Conservation (phyloP, 2,888 invertebrate species). For the Cyaniris semiargus region DNA sequence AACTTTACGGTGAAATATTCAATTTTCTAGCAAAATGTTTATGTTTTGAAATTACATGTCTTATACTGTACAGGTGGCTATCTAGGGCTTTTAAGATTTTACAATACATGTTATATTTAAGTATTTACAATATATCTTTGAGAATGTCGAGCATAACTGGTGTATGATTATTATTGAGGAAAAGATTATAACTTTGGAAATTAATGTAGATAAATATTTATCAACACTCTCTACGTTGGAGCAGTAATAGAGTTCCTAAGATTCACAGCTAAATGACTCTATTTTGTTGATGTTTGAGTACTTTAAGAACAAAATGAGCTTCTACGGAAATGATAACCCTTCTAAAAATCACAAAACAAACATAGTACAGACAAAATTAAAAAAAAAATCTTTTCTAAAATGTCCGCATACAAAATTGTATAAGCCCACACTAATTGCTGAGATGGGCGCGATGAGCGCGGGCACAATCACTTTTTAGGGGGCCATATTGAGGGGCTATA, state of each 20-base stretch:
- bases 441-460: constrained; percentile 63
- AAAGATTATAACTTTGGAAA: too few relatives aligned
- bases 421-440: constrained; percentile 68
- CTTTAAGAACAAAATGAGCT: background rate
- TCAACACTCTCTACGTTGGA: too few relatives aligned
- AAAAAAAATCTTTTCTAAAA: constrained; percentile 37
- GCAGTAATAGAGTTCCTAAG: too few relatives aligned
- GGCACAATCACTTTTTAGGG: constrained; percentile 74
- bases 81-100: background rate
- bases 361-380: background rate
- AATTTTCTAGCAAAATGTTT: background rate
- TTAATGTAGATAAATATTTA: too few relatives aligned
- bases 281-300: too few relatives aligned
- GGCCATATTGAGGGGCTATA: constrained; percentile 69
- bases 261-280: too few relatives aligned
- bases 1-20: constrained; percentile 42
- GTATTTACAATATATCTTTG: background rate
- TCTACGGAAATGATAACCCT: background rate
- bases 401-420: constrained; percentile 54
- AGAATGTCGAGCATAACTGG: background rate
- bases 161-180: too few relatives aligned
- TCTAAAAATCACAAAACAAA: background rate
- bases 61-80: background rate
- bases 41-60: background rate
- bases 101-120: background rate